Percentiles rank a stretch among this genome's conserved stretches.
Evolutionary conservation across 2,113 vertebrate species (phyloP).

Genomic region (Mormoops blainvillei): DNA sequence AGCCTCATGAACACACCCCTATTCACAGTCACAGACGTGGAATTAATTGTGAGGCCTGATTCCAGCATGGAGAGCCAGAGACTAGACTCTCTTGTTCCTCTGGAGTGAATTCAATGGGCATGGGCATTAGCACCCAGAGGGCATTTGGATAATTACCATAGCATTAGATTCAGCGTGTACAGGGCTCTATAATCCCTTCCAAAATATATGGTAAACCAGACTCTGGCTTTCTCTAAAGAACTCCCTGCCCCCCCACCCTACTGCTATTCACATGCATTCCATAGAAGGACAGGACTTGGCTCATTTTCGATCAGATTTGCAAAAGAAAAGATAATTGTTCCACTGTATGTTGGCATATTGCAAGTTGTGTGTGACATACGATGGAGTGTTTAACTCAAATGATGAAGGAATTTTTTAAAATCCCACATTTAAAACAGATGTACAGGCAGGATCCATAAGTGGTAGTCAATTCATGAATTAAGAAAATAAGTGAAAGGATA

Average conservation of each 20-base stretch:
- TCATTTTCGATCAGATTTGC: slow-evolving; percentile 57
- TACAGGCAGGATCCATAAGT: slow-evolving; percentile 44
- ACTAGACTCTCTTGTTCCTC: background rate
- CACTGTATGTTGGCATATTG: slow-evolving; percentile 27
- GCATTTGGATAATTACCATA: slow-evolving; percentile 2
- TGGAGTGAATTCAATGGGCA: background rate
- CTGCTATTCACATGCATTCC: background rate
- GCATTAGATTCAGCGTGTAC: background rate
- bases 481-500: slow-evolving; percentile 69
- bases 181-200: slow-evolving; percentile 16
- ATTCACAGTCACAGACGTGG: background rate
- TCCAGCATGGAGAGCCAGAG: background rate
- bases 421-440: slow-evolving; percentile 67
- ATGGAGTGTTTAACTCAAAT: slow-evolving; percentile 50
- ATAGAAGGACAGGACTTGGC: slow-evolving; percentile 14
- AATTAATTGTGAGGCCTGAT: slow-evolving; percentile 8
- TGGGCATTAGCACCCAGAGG: background rate
- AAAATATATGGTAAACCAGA: background rate
- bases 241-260: background rate
- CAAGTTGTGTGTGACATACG: slow-evolving; percentile 19
- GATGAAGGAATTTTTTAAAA: slow-evolving; percentile 46
- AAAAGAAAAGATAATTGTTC: slow-evolving; percentile 64
- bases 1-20: background rate
- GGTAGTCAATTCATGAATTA: slow-evolving; percentile 61
- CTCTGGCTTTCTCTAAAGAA: background rate